Base-by-base conservation (phyloP, 2,797 vertebrate species). In the Gastrophryne carolinensis region DNA sequence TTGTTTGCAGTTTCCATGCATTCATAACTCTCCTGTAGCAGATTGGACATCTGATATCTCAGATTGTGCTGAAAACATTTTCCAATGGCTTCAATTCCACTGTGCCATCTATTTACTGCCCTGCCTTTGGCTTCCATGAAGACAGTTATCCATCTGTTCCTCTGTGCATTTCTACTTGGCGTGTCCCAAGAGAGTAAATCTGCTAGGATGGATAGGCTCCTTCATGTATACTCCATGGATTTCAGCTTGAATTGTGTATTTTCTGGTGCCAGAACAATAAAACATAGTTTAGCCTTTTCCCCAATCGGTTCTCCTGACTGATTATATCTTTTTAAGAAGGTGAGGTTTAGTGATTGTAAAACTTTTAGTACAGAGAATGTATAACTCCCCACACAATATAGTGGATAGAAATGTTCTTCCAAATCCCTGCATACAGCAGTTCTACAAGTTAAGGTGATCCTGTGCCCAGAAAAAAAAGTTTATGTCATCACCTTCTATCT, bases 191-290 rank as follows among this genome's bases (percentile, higher is more conserved):
- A 66, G 62, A 66, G 32, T 37, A 49, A 15, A 53, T 66, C 72
- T 74, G 15, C 11, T 57, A 62, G 72, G 72, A 66, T 47, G 39
- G 52, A 74, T 66, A 74, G 39, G 58, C 62, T 66, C 44, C 53
- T 39, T 66, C 72, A 74, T 66, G 62, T 11, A 6, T 24, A 52
- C 26, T 56, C n/a, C 47, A 56, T 34, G 29, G 47, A 47, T 29
- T 50, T 24, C 54, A 57, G 37, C 35, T 32, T 26, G 50, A 57
- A 34, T 19, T 66, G 27, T 58, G 5, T 17, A 9, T 39, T 66
- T 66, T 30, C 72, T 66, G 39, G 39, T 74, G 52, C 57, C 27
- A 66, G 53, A 66, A 58, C 52, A 58, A 32, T 66, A 35, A 66
- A 66, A 65, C 49, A 62, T 21, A 30, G 64, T 60, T 54, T 64